Conservation (phyloP, 1,140 invertebrate genomes). For the Pygmarrhopalites habei region DNA sequence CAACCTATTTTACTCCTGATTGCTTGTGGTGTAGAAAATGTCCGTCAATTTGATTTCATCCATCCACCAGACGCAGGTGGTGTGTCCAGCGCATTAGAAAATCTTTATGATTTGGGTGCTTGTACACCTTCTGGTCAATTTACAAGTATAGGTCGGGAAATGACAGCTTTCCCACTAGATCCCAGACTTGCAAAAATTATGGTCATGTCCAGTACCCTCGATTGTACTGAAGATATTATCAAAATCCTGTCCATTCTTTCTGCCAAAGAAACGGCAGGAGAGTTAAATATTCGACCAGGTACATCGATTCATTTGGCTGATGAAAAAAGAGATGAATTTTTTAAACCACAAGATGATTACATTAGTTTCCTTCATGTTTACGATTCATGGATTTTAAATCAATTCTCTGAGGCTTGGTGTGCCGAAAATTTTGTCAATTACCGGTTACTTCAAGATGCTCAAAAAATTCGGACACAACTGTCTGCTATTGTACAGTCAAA, state of each 20-base stretch:
- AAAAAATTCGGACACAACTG: not conserved
- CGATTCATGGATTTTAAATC: not conserved
- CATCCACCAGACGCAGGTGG: constrained; percentile 77
- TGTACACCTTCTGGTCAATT: constrained; percentile 72
- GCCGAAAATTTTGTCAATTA: not conserved
- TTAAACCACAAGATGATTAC: not conserved
- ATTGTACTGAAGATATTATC: constrained; percentile 88
- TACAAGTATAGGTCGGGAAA: constrained; percentile 76
- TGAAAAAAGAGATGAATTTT: not conserved
- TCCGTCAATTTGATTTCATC: constrained; percentile 73
- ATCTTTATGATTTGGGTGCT: constrained; percentile 70
- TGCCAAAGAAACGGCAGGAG: not conserved
- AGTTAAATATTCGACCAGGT: not conserved
- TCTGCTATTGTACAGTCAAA: not conserved
- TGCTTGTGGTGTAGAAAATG: constrained; percentile 64
- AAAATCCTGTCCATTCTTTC: constrained; percentile 68
- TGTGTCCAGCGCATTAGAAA: constrained; percentile 60
- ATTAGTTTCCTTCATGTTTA: not conserved
- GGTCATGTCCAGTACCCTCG: constrained; percentile 48
- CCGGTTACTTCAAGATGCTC: not conserved
- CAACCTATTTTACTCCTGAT: constrained; percentile 81
- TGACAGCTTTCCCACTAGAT: constrained; percentile 83
- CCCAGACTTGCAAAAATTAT: constrained; percentile 53
- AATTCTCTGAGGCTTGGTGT: not conserved
- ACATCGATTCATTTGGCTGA: not conserved